Base-by-base conservation (phyloP, 1,140 invertebrate genomes). In the Diabrotica undecimpunctata region DNA sequence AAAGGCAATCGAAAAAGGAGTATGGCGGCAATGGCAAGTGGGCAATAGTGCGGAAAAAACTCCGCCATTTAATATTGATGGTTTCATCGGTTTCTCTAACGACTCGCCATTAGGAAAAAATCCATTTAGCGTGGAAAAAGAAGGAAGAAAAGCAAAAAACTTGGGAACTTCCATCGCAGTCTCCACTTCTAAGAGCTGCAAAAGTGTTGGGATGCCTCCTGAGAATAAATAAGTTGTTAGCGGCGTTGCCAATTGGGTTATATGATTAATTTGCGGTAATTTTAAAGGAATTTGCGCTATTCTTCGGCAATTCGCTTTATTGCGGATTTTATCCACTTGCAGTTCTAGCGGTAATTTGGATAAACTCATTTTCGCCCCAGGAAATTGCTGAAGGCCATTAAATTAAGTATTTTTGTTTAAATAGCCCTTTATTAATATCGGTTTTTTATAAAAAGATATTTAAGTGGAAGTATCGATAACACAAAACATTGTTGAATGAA, bases 201-300 rank as follows among this genome's bases (percentile, higher is more conserved):
- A 46, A 46, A 46, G 41, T 46, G 41, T 46, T 4, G 41, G n/a
- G 41, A 46, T 46, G 41, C 41, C 41, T 46, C 41, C 41, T 8
- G 41, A 46, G 41, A 46, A 46, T 46, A 46, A 46, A 46, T 46
- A 46, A 46, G n/a, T 46, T 46, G 41, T 46, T 46, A 46, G 41
- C 41, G 41, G 41, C n/a, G 41, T 46, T 46, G 41, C 41, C 41
- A 46, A 46, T 46, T 46, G 41, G n/a, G n/a, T 46, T 46, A 46
- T 46, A 46, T 46, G 41, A 46, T 46, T 46, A 46, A 46, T 46
- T 46, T 46, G 41, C 41, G 8, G 41, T 46, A n/a, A 25, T 46
- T 46, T n/a, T 46, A n/a, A 46, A 46, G 41, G n/a, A 46, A 46
- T n/a, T 46, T 46, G 41, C n/a, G 41, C 41, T 46, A n/a, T 25